Base-by-base conservation (phyloP, 2,888 invertebrate genomes). In the Sphinx pinastri region DNA sequence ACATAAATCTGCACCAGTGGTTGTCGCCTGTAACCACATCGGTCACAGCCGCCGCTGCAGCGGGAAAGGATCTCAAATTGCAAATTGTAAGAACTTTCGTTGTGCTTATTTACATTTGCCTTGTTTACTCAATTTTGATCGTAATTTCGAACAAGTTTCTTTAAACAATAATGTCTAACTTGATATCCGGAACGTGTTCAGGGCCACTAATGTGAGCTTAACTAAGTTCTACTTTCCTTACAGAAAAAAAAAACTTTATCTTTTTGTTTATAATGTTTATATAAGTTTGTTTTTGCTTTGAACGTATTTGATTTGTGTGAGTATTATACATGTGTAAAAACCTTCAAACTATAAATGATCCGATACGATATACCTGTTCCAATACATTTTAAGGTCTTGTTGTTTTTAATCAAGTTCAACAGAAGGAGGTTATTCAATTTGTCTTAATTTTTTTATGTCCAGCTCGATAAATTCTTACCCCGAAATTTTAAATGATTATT, bases 1-100 rank as follows among this genome's bases (percentile, higher is more conserved):
- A 97, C 93, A 97, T 98, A 90, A 97, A 97, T 94, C 95, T 98
- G 88, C 98, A 98, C 92, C 97, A 97, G 92, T 98, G 97, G 97
- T 95, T 98, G 87, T 97, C 97, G 86, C 98, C 98, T 78, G 95
- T 96, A 84, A 95, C 97, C 77, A 90, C 92, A 31, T 91, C 93
- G 57, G 89, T 92, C 73, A 91, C 93, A 67, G 90, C 93, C 67
- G 93, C 93, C 73, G 85, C 91, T 71, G 91, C 96, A 93, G 93
- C 95, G 91, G 94, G 93, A 74, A 97, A 97, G 95, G 97, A 97
- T 94, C 95, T 96, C 85, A 97, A 96, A 93, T 95, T 96, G 86
- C 96, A 96, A 96, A 95, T 96, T 92, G 96, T 97, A 95, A 93
- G 93, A 45, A 16, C 12, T 45, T 16, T 25, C 63, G 68, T 73